A percentile compares a stretch with the other conserved stretches of the same genome.
Evolutionary conservation across 1,140 invertebrate species (phyloP).

Genomic region (Temnothorax longispinosus): DNA sequence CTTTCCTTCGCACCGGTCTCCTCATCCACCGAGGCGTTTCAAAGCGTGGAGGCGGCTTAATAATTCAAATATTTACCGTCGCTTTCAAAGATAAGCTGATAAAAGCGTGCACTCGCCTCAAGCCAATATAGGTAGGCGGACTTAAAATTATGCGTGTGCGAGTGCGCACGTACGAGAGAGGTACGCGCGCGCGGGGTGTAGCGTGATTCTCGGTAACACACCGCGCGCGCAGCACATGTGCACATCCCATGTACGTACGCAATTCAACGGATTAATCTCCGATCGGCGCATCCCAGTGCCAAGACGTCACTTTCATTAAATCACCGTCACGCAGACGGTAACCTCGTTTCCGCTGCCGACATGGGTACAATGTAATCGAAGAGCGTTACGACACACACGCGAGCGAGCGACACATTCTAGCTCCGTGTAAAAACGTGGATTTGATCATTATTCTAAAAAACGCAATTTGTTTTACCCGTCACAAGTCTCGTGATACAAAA

Average conservation of each 20-base stretch:
- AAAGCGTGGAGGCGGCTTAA: slow-evolving; percentile 63
- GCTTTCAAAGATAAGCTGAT: slow-evolving; percentile 77
- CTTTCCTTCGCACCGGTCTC: neutral
- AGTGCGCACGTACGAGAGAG: neutral
- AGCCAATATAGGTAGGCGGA: slow-evolving; percentile 54
- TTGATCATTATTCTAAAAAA: neutral
- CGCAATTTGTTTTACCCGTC: neutral
- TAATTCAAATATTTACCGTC: slow-evolving; percentile 78
- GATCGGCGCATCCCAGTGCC: slow-evolving; percentile 51
- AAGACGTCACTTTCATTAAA: slow-evolving; percentile 66
- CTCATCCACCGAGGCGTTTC: slow-evolving; percentile 34
- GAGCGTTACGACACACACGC: neutral
- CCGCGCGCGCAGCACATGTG: too few species aligned
- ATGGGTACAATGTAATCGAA: slow-evolving; percentile 41
- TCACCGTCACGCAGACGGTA: slow-evolving; percentile 54
- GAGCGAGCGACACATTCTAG: neutral
- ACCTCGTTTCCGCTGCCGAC: slow-evolving; percentile 49
- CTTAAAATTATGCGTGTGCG: slow-evolving; percentile 42
- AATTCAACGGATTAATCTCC: slow-evolving; percentile 65
- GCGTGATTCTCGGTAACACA: slow-evolving; percentile 26
- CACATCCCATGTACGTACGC: neutral
- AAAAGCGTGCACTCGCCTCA: slow-evolving; percentile 72
- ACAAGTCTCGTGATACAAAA: neutral
- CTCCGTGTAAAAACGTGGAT: neutral
- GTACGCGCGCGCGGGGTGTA: neutral